These are phyloP conservation scores for Lasiommata megera DNA, from an alignment of 2,888 invertebrate genomes.

Conservation along the genomic window DNA sequence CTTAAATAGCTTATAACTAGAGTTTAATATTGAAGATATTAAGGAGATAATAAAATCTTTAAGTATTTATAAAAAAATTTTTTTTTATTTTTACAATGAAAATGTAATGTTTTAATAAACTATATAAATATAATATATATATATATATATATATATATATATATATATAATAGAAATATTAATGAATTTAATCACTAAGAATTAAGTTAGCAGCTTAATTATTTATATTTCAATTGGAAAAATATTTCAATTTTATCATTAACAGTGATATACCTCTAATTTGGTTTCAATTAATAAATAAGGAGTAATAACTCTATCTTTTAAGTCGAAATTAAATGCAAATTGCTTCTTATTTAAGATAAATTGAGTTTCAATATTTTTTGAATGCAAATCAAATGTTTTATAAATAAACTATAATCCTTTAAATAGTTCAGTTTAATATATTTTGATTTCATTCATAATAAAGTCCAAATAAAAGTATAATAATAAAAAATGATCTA, in stretches of 20 bases:
- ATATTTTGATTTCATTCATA: no score
- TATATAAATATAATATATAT: no score
- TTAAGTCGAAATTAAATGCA: constrained; percentile 75
- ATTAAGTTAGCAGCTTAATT: constrained; percentile 85
- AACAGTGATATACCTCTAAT: constrained; percentile 84
- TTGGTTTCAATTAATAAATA: constrained; percentile 82
- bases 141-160: no score
- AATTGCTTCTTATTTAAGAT: constrained; percentile 82
- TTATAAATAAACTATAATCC: constrained; percentile 62
- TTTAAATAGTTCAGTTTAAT: constrained; percentile 59
- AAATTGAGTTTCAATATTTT: constrained; percentile 60
- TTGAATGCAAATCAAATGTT: constrained; percentile 70
- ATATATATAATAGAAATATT: constrained; percentile 78
- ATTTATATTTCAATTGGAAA: constrained; percentile 78
- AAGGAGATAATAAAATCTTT: no score
- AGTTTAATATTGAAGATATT: no score
- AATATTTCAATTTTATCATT: constrained; percentile 80
- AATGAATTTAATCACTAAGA: constrained; percentile 74
- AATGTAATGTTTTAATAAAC: constrained; percentile 85
- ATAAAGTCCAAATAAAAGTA: no score
- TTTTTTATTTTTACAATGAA: constrained; percentile 83
- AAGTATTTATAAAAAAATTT: constrained; percentile 52
- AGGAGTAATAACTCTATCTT: constrained; percentile 71
- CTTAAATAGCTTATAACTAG: no score
- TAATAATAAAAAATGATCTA: no score